Evolutionary conservation across 2,113 vertebrate species (phyloP), one percentile per base, ranked within the genome.

Genomic region (Corapipo altera): DNA sequence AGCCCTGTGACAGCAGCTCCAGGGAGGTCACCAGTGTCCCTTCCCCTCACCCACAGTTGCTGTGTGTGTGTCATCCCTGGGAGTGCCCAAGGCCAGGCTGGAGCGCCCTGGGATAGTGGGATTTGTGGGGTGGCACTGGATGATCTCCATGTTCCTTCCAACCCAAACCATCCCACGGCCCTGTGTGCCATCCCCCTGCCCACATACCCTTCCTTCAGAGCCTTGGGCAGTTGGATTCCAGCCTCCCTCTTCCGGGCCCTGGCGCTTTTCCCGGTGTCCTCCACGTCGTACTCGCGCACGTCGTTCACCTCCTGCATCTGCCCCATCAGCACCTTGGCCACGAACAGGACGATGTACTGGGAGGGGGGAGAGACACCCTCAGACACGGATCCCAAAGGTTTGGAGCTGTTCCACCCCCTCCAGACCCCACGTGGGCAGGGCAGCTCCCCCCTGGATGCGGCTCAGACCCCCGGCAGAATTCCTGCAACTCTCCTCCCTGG

Each of bases 261-360:
- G 0, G 55, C 1, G 15, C 58, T 5, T 49, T 43, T 93, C 87
- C 54, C 71, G 72, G 90, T 76, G 23, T 98, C 98, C 32, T 98
- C 98, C 6, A 98, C 77, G 19, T 99, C 99, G 4, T 99, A 99
- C 74, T 99, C 99, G 0, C 99, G 97, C 41, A 99, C 98, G 0
- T 99, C 99, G 2, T 98, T 99, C 92, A 99, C 98, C 94, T 99
- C 99, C 1, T 96, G 98, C 95, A 99, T 57, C 96, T 99, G 98
- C 51, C 99, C 99, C 1, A 98, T 98, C 85, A 99, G 87, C 97
- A 99, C 98, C 97, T 99, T 99, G 95, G 98, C 98, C 51, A 99
- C 98, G 17, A 99, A 99, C 37, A 98, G 95, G 93, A 99, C 91
- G 37, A 99, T 99, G 97, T 99, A 99, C 99, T 99, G 93, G 0